Conservation (phyloP, 2,113 vertebrate genomes). For the Lonchura striata region DNA sequence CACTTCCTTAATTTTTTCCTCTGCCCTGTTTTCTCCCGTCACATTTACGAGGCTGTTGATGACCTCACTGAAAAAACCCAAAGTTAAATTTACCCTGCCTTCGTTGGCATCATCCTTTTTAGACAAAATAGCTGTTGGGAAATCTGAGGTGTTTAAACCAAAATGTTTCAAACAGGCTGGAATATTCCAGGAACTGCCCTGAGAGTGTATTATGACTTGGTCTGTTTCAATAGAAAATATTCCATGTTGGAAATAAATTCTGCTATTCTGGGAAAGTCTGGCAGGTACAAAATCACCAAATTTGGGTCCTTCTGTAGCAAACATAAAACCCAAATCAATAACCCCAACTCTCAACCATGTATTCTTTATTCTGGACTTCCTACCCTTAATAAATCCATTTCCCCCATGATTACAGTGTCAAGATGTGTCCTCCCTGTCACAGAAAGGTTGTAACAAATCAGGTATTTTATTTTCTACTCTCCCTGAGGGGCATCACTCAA, state of each 20-base stretch:
- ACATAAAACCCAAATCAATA: not conserved
- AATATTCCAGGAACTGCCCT: not conserved
- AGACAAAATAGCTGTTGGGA: not conserved
- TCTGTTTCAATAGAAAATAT: not conserved
- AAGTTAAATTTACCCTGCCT: not conserved
- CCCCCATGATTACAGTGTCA: accelerated
- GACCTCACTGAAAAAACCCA: not conserved
- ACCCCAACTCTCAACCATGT: accelerated
- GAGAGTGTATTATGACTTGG: not conserved
- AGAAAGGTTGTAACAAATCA: not conserved
- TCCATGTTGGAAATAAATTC: not conserved
- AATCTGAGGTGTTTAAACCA: not conserved
- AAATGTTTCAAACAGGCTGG: not conserved
- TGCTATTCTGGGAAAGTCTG: not conserved
- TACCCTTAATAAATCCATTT: not conserved
- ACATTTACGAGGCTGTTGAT: not conserved
- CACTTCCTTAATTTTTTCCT: not conserved
- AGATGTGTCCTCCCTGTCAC: not conserved
- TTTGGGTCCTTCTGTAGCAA: not conserved
- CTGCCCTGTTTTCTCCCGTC: not conserved
- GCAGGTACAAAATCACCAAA: not conserved
- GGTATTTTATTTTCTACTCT: not conserved
- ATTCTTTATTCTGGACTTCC: not conserved
- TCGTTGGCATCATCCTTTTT: not conserved
- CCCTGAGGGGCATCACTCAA: not conserved